Conservation (phyloP, 2,797 vertebrate species). For the Cyprinella venusta region DNA sequence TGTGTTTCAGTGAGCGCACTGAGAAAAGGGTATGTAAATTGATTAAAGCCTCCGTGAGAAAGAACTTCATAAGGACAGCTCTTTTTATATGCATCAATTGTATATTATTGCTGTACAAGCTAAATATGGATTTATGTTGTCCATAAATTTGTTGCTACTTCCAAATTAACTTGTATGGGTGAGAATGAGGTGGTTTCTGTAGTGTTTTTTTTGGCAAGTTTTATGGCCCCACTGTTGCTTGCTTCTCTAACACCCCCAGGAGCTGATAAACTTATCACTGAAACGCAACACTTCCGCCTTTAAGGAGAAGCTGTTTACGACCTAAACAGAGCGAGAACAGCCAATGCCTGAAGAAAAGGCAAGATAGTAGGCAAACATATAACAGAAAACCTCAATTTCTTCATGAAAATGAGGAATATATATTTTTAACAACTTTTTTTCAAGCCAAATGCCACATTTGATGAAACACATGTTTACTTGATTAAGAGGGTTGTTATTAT, state of each 20-base stretch:
- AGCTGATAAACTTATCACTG: slow-evolving; percentile 82
- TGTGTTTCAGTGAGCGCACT: slow-evolving; percentile 3
- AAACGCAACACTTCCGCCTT: slow-evolving; percentile 70
- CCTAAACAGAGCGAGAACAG: slow-evolving; percentile 43
- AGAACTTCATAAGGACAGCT: not conserved
- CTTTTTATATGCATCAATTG: not conserved
- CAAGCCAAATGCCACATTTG: too few relatives aligned
- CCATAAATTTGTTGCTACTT: not conserved
- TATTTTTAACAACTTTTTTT: not conserved
- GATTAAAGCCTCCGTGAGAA: slow-evolving; percentile 32
- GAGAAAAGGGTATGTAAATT: slow-evolving; percentile 23
- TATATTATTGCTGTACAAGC: not conserved
- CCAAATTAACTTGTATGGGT: not conserved
- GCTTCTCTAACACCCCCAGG: slow-evolving; percentile 67
- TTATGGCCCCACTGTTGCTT: slow-evolving; percentile 68
- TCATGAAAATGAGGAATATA: not conserved
- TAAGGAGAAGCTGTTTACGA: slow-evolving; percentile 71
- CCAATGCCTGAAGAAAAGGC: not conserved
- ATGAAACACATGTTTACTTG: not conserved
- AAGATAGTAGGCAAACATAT: not conserved
- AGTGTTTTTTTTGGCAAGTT: slow-evolving; percentile 55
- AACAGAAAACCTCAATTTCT: not conserved
- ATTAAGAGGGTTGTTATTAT: not conserved
- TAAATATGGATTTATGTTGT: slow-evolving; percentile 18
- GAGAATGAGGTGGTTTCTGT: slow-evolving; percentile 31